A percentile compares a stretch with the other conserved stretches of the same genome.
phyloP scores from a whole-genome alignment of 2,888 invertebrate species.

The Allacma fusca region DNA sequence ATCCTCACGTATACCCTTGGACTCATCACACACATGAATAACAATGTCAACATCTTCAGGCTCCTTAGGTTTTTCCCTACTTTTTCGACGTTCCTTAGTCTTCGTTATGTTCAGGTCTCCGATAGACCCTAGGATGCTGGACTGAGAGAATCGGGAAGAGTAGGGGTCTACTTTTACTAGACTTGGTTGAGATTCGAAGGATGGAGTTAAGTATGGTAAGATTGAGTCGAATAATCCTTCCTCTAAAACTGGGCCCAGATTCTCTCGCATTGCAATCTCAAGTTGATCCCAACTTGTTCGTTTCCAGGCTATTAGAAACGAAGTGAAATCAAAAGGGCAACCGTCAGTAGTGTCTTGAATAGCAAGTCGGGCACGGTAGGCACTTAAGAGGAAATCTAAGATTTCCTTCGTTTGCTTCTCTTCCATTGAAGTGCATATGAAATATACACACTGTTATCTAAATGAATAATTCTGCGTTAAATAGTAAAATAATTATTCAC shows the following conservation, averaged over 20 bases:
- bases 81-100: slow-evolving; percentile 31
- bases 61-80: slow-evolving; percentile 29
- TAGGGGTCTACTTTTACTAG: slow-evolving; percentile 17
- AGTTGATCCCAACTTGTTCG: slow-evolving; percentile 49
- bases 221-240: slow-evolving; percentile 59
- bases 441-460: no score
- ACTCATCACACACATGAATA: slow-evolving; percentile 95
- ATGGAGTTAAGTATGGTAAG: slow-evolving; percentile 54
- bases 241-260: slow-evolving; percentile 50
- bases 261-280: slow-evolving; percentile 46
- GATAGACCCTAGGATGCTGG: slow-evolving; percentile 25
- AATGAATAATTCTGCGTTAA: no score
- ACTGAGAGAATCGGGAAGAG: background rate
- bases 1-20: slow-evolving; percentile 86
- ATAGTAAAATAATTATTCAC: no score
- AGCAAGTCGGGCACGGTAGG: slow-evolving; percentile 58
- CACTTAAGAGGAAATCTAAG: slow-evolving; percentile 56
- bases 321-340: slow-evolving; percentile 58
- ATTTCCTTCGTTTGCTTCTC: slow-evolving; percentile 53
- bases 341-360: slow-evolving; percentile 52
- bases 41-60: slow-evolving; percentile 73
- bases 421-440: slow-evolving; percentile 29
- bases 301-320: slow-evolving; percentile 54
- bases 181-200: slow-evolving; percentile 32
- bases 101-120: slow-evolving; percentile 30